Evolutionary conservation across 2,113 vertebrate species (phyloP), one percentile per base, ranked within the genome.

Genomic region (Pachycephala philippinensis): DNA sequence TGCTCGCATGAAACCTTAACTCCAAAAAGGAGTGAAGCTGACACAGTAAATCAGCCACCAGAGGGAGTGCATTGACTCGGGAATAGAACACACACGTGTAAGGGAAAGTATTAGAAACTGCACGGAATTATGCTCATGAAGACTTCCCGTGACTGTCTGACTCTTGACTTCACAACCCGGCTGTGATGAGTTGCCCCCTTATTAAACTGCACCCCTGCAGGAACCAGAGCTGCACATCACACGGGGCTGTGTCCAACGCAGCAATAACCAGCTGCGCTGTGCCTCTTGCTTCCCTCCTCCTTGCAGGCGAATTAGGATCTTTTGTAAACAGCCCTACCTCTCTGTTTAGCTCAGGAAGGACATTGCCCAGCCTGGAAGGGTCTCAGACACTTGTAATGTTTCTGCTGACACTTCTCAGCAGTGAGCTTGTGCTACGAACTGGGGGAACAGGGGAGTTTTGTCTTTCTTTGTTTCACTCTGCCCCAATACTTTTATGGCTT

Each of bases 21-120:
- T 61, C 40, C 21, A 9, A 26, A 56, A 21, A 4, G 22, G 19
- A 53, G 18, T 10, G 60, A 64, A 70, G 78, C 20, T 10, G 76
- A 81, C 59, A 59, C 3, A 24, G 68, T 30, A 69, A 91, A 87
- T 78, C 45, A 92, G 37, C 93, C 96, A 87, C 56, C 72, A 97
- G 96, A 96, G 93, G 96, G 96, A 96, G 96, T 1, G n/a, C 93
- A 37, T 10, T 81, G 79, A 66, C 72, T 45, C 60, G 3, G 42
- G 81, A 93, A 81, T 4, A n/a, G 49, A 79, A 30, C 45, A 30
- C 39, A 39, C 20, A 6, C 6, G 10, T 9, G 2, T 10, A 10
- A 74, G 31, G 52, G 15, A 80, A 52, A 69, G 40, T 39, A 56
- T 74, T 31, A 24, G 30, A 64, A 63, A 74, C 2, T 13, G 10